phyloP scores from a whole-genome alignment of 2,797 vertebrate species.

The Luscinia luscinia region DNA sequence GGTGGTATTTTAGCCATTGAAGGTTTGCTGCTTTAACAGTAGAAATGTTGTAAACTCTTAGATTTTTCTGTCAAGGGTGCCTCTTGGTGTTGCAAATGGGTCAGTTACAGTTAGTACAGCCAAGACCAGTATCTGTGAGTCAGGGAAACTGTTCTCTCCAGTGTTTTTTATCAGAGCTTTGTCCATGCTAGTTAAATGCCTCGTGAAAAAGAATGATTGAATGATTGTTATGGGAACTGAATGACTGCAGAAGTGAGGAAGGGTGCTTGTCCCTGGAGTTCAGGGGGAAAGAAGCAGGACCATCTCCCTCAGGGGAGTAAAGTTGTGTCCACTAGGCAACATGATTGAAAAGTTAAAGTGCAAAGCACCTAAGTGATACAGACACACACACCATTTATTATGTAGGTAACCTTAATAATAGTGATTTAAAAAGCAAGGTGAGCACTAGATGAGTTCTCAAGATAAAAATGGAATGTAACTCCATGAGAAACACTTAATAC shows the following conservation, averaged over 20 bases:
- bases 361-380: neutral
- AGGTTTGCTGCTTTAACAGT: neutral
- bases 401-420: constrained; percentile 1
- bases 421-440: neutral
- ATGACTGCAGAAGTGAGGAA: neutral
- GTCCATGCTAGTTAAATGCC: neutral
- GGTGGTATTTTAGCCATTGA: neutral
- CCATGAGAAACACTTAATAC: neutral
- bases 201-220: neutral
- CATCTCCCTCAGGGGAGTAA: neutral
- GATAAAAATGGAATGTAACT: neutral
- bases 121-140: neutral
- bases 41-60: neutral
- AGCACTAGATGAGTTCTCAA: neutral
- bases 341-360: neutral
- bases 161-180: neutral
- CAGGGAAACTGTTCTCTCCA: neutral
- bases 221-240: neutral
- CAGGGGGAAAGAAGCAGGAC: neutral
- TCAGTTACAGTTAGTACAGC: accelerated
- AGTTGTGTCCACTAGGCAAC: neutral
- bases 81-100: neutral
- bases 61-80: neutral
- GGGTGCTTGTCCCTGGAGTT: neutral
- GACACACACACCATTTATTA: neutral